phyloP scores from a whole-genome alignment of 2,888 invertebrate genomes.

The Eustalomyia histrio region DNA sequence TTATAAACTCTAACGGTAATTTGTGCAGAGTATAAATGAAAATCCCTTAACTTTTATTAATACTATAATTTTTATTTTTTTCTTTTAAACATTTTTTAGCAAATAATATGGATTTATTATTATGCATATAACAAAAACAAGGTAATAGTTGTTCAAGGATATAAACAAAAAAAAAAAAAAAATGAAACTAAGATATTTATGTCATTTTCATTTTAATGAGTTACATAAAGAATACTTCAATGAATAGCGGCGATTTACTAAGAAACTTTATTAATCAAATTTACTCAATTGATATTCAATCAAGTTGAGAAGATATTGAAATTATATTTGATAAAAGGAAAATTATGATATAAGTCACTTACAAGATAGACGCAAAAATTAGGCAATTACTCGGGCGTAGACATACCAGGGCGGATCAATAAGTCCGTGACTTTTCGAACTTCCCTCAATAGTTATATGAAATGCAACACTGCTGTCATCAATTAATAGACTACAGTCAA shows the following conservation, averaged over 20 bases:
- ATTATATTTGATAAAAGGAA: background rate
- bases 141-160: conserved; percentile 14
- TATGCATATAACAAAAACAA: conserved; percentile 35
- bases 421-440: no score
- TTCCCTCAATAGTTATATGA: no score
- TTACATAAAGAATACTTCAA: background rate
- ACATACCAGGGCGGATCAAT: no score
- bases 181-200: background rate
- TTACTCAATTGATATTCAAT: background rate
- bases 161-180: background rate
- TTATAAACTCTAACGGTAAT: conserved; percentile 60
- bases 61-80: conserved; percentile 3
- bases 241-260: background rate
- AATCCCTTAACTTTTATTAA: conserved; percentile 45
- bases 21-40: conserved; percentile 42
- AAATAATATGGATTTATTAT: conserved; percentile 62
- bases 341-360: no score
- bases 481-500: no score
- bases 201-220: background rate
- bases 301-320: background rate
- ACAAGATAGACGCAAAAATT: no score
- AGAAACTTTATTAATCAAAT: background rate
- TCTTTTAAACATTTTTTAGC: conserved; percentile 25
- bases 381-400: no score
- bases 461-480: no score